Evolutionary conservation across 2,888 invertebrate genomes (phyloP).

Genomic region (Sthenelais limicola): DNA sequence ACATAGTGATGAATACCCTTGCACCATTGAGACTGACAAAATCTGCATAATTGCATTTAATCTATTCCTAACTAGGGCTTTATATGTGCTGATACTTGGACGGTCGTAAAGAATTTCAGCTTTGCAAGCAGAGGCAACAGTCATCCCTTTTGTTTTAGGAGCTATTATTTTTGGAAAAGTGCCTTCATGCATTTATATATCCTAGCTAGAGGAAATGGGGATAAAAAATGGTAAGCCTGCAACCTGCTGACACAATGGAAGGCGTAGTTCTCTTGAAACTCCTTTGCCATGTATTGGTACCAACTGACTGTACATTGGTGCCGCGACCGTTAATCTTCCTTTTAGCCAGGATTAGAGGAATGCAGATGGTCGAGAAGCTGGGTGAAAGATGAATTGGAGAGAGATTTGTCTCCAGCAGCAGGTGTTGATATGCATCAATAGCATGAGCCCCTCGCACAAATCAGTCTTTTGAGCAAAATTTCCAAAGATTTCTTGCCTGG

Average conservation of each 20-base stretch:
- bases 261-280: background rate
- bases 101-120: no score
- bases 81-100: no score
- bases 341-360: constrained; percentile 35
- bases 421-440: constrained; percentile 39
- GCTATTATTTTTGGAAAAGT: no score
- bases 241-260: constrained; percentile 8
- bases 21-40: no score
- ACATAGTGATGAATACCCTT: no score
- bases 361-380: constrained; percentile 26
- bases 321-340: constrained; percentile 31
- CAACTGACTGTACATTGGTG: constrained; percentile 31
- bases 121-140: no score
- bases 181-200: no score
- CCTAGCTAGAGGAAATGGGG: background rate
- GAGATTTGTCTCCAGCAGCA: constrained; percentile 23
- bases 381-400: background rate
- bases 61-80: no score
- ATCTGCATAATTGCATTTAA: no score
- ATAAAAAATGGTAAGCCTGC: constrained; percentile 29
- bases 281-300: constrained; percentile 29
- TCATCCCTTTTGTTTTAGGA: no score
- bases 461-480: constrained; percentile 21
- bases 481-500: constrained; percentile 21
- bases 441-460: constrained; percentile 17